Conservation (phyloP, 2,113 vertebrate species). For the Andinoacara biseriatus region DNA sequence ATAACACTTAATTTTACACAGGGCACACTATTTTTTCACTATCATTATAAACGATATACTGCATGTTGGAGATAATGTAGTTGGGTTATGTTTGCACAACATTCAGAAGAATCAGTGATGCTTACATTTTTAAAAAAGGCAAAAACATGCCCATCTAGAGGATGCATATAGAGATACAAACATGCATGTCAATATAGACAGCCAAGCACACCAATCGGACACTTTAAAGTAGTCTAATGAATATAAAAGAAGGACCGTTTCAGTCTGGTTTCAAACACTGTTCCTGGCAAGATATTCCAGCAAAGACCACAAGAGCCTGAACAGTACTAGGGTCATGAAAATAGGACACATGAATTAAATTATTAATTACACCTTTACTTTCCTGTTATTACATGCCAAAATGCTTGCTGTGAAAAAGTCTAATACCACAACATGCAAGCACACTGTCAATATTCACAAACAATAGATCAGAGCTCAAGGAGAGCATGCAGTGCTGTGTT, state of each 20-base stretch:
- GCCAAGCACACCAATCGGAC: background rate
- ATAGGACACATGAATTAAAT: background rate
- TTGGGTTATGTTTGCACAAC: background rate
- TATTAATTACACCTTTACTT: slow-evolving; percentile 6
- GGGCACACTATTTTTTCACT: slow-evolving; percentile 7
- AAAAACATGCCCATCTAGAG: background rate
- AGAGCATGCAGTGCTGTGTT: background rate
- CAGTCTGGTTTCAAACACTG: background rate
- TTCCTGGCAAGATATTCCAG: background rate
- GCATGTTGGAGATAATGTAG: slow-evolving; percentile 8
- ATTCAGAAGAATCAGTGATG: background rate
- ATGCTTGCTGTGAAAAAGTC: background rate
- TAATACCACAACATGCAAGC: background rate
- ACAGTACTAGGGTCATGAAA: background rate
- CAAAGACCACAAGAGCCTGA: background rate
- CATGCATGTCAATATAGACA: background rate
- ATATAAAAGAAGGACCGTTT: background rate
- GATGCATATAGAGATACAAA: background rate
- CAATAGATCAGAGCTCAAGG: background rate
- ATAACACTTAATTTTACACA: slow-evolving; percentile 42
- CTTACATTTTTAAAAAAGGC: background rate
- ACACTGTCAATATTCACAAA: background rate
- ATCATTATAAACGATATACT: slow-evolving; percentile 41
- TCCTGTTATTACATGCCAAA: slow-evolving; percentile 9
- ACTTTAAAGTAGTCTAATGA: background rate